These are phyloP conservation scores for Oppia nitens DNA, from an alignment of 1,140 invertebrate genomes.

Conservation along the genomic window DNA sequence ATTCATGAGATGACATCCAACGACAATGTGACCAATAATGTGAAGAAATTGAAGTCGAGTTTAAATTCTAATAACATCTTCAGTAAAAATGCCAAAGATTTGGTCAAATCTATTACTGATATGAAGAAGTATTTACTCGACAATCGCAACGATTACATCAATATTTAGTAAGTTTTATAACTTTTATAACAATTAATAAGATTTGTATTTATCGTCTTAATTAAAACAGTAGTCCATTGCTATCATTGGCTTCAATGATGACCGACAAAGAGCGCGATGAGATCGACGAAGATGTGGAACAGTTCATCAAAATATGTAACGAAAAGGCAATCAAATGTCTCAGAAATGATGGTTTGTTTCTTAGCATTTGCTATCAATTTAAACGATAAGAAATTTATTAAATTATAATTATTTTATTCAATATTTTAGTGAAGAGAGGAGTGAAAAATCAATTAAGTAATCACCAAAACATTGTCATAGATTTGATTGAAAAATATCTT, in stretches of 20 bases:
- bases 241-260: conserved; percentile 46
- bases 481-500: conserved; percentile 29
- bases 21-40: not conserved
- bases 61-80: not conserved
- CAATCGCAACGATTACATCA: conserved; percentile 66
- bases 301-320: conserved; percentile 62
- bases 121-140: conserved; percentile 62
- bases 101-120: conserved; percentile 47
- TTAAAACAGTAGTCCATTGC: conserved; percentile 31
- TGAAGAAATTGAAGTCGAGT: not conserved
- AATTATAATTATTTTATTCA: not conserved
- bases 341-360: conserved; percentile 37
- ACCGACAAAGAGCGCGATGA: conserved; percentile 61
- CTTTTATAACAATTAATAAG: not conserved
- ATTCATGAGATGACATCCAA: not conserved
- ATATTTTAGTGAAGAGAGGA: conserved; percentile 4
- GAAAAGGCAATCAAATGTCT: conserved; percentile 55
- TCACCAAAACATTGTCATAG: conserved; percentile 27
- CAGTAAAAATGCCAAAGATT: conserved; percentile 1
- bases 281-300: conserved; percentile 63
- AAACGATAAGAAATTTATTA: not conserved
- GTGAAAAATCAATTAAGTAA: conserved; percentile 25
- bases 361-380: conserved; percentile 1
- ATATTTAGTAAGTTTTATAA: conserved; percentile 39
- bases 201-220: conserved; percentile 3